Evolutionary conservation across 1,140 invertebrate species (phyloP).

Genomic region (Andricus grossulariae): DNA sequence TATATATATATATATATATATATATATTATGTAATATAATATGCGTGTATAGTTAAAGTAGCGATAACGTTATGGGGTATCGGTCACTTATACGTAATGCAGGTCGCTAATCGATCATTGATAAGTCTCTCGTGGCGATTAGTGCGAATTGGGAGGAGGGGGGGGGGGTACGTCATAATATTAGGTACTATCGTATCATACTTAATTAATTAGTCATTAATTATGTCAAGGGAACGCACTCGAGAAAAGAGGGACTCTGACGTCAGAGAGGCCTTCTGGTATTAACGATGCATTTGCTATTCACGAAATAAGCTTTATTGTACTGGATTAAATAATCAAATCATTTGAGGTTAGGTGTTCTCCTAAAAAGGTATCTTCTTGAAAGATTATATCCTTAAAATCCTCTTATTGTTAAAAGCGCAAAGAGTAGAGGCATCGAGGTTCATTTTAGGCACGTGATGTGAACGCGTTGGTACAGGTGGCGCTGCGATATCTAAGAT

Average conservation of each 20-base stretch:
- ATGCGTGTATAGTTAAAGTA: slow-evolving; percentile 10
- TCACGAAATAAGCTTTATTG: slow-evolving; percentile 7
- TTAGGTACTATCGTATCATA: slow-evolving; percentile 30
- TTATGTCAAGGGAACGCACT: background rate
- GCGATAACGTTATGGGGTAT: slow-evolving; percentile 12
- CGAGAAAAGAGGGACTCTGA: background rate
- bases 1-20: too few species aligned
- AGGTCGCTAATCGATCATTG: slow-evolving; percentile 24
- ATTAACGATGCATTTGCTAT: background rate
- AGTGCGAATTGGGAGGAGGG: slow-evolving; percentile 17
- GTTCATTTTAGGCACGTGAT: slow-evolving; percentile 45
- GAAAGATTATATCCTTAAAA: slow-evolving; percentile 11
- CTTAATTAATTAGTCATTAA: slow-evolving; percentile 5
- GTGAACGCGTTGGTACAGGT: slow-evolving; percentile 8
- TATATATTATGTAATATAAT: slow-evolving; percentile 8
- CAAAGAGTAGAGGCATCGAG: slow-evolving; percentile 40
- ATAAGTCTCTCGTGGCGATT: slow-evolving; percentile 13
- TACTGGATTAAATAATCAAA: background rate
- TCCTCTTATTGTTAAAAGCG: slow-evolving; percentile 9
- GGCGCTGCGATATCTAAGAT: too few species aligned
- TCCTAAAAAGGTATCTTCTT: slow-evolving; percentile 6
- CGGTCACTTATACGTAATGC: slow-evolving; percentile 18
- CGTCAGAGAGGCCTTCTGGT: slow-evolving; percentile 24
- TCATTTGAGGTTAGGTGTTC: background rate
- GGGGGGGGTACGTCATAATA: slow-evolving; percentile 15